Base-by-base conservation (phyloP, 1,140 invertebrate genomes). In the Agrypnia vestita region DNA sequence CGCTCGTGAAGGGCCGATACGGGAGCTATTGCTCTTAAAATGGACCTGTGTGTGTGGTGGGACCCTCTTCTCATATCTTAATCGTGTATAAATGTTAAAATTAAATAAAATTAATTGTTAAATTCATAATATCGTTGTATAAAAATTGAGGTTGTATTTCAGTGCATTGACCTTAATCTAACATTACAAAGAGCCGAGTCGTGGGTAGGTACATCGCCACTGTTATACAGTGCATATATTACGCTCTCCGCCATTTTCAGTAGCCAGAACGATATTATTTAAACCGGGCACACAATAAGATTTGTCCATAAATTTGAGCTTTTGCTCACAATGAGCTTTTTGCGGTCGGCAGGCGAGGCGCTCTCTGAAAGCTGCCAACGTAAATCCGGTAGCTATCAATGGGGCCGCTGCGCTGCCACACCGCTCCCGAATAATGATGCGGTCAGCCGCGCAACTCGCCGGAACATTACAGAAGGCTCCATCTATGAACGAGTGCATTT, bases 381-480 rank as follows among this genome's bases (percentile, higher is more conserved):
- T 80, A 78, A 81, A 81, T 78, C 76, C 80, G 43, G 80, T 81
- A 81, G 80, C 80, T 25, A 67, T 81, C 76, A 78, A 81, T 61
- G 64, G 64, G 11, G 11, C 10, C 51, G 1, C 44, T 67, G 51
- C 35, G n/a, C 19, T 9, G 10, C 19, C 21, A 21, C 25, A 13
- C n/a, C 19, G 69, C 69, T 53, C 19, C 47, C 25, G 47, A 35
- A 73, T 25, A 73, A 73, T 73, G 69, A 73, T 73, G 69, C 25
- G 69, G 69, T 73, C 69, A 49, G 12, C 64, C 43, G 13, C 61
- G 7, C 11, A 53, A 12, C 15, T 15, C 53, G 55, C 17, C 21
- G 6, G 4, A 59, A 59, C 55, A 59, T 15, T 59, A 59, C 17
- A 59, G 55, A 11, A 1, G 15, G 21, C 21, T 59, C 15, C 55